Evolutionary conservation across 2,888 invertebrate species (phyloP), one percentile per base, ranked within the genome.

Genomic region (Drosophila dives): DNA sequence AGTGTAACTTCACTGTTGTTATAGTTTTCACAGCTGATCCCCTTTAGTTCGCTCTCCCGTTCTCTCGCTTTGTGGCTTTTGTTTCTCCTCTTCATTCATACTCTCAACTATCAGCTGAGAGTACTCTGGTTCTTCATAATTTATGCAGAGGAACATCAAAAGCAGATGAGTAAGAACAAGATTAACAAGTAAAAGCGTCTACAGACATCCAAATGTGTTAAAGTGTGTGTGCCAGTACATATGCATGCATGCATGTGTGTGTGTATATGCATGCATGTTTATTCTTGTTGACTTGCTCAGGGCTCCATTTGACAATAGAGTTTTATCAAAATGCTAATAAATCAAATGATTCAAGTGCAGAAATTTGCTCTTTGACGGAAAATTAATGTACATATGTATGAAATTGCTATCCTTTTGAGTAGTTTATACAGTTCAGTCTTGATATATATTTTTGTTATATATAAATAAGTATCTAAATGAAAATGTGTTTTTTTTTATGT

Each of bases 81-180:
- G 34, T 49, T 20, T n/a, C 26, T 45, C 6, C 38, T 29, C 20
- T 56, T 45, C 23, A 12, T 45, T 48, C 32, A 33, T 17, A 2
- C 29, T 20, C 34, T 33, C 48, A 34, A 45, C 60, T 56, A 69
- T 69, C 70, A 63, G 70, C 63, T 61, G 67, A 26, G 38, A 56
- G 20, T 40, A 26, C 36, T 67, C 50, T 66, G 29, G 12, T 36
- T 56, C 5, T 58, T 51, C 17, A 49, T 40, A 45, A 54, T 45
- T 34, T 40, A 62, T 48, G 33, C 54, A 53, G 29, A 34, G 32
- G 40, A 32, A 58, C 15, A 45, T 36, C 26, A 36, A 23, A 50
- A 45, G 20, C 49, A 53, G 20, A 50, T 51, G 48, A 60, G 29
- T 65, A 50, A 54, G 53, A 60, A 48, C 59, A 50, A 49, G 54